phyloP scores from a whole-genome alignment of 2,888 invertebrate genomes.

The Xestia c-nigrum region DNA sequence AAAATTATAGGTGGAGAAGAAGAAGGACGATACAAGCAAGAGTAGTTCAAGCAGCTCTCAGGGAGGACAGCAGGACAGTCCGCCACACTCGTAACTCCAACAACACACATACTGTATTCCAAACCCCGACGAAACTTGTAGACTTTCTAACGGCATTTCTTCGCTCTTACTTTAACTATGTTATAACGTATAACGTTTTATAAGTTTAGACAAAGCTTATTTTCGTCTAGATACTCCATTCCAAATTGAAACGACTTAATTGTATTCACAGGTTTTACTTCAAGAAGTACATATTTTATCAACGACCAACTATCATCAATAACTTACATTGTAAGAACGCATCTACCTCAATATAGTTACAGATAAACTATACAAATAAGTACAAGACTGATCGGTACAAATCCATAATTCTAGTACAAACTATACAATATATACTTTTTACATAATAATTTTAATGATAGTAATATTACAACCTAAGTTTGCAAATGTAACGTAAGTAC shows the following conservation, averaged over 20 bases:
- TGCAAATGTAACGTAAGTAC: constrained; percentile 87
- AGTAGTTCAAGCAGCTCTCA: constrained; percentile 83
- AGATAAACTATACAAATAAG: constrained; percentile 76
- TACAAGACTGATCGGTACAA: constrained; percentile 89
- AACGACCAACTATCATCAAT: constrained; percentile 24
- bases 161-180: constrained; percentile 52
- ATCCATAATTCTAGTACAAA: constrained; percentile 85
- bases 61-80: constrained; percentile 81
- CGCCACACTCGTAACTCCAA: constrained; percentile 76
- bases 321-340: constrained; percentile 41
- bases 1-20: constrained; percentile 83
- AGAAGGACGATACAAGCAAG: constrained; percentile 83
- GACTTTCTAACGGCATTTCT: constrained; percentile 62
- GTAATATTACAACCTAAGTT: constrained; percentile 80
- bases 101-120: constrained; percentile 56
- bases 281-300: constrained; percentile 32
- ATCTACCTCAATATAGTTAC: constrained; percentile 81
- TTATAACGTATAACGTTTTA: constrained; percentile 52
- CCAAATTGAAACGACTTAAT: constrained; percentile 51
- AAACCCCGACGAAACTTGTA: constrained; percentile 54
- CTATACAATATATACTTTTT: constrained; percentile 74
- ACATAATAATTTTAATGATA: constrained; percentile 78
- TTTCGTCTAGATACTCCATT: constrained; percentile 58
- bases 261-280: constrained; percentile 41
- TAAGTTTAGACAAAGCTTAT: constrained; percentile 56